These are phyloP conservation scores for Protomyctophum bolini DNA, from an alignment of 2,113 vertebrate genomes.

Conservation along the genomic window DNA sequence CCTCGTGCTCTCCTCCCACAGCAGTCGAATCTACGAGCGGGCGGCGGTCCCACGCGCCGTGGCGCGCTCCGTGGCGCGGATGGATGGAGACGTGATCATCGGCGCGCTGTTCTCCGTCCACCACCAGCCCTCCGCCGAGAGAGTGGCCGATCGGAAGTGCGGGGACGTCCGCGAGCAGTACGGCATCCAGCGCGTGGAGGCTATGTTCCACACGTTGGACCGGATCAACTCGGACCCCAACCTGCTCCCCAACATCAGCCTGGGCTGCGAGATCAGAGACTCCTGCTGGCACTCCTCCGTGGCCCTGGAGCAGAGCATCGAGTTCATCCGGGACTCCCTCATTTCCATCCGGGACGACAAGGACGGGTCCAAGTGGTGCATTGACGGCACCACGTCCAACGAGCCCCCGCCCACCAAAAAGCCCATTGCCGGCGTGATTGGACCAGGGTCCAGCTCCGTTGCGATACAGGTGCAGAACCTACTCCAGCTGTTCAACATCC, in stretches of 20 bases:
- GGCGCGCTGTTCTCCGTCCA: conserved; percentile 98
- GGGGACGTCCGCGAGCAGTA: conserved; percentile 98
- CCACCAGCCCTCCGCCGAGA: conserved; percentile 96
- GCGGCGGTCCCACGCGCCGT: conserved; percentile 79
- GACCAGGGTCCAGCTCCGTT: conserved; percentile 98
- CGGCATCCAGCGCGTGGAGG: conserved; percentile 97
- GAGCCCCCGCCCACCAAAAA: conserved; percentile 86
- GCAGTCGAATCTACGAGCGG: conserved; percentile 73
- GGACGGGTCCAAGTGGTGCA: conserved; percentile 89
- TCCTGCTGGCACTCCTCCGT: conserved; percentile 99
- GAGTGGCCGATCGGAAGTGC: conserved; percentile 95
- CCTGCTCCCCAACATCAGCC: conserved; percentile 94
- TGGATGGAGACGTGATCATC: conserved; percentile 97
- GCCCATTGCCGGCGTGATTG: conserved; percentile 96
- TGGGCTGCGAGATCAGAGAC: conserved; percentile 97
- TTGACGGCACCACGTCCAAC: conserved; percentile 87
- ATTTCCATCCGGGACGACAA: conserved; percentile 96
- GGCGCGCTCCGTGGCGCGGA: conserved; percentile 91
- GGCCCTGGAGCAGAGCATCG: conserved; percentile 98
- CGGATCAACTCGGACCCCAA: conserved; percentile 92
- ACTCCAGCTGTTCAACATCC: conserved; percentile 97
- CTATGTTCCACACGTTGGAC: conserved; percentile 98
- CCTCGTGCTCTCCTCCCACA: conserved; percentile 57
- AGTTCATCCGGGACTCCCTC: conserved; percentile 98
- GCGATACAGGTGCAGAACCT: conserved; percentile 99